Conservation (phyloP, 2,888 invertebrate genomes). For the Bembecia ichneumoniformis region DNA sequence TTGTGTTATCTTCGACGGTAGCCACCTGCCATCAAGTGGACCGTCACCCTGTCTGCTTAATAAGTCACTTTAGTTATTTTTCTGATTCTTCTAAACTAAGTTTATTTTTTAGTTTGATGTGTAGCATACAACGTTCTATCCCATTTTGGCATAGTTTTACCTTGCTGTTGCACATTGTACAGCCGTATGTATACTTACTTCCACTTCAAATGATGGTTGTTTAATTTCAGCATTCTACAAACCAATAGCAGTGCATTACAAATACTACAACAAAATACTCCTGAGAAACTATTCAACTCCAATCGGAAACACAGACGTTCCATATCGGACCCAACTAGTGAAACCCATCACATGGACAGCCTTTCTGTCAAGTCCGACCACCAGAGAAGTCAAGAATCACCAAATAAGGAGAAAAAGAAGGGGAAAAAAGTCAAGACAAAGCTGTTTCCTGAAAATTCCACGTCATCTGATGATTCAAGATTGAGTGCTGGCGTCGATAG, state of each 20-base stretch:
- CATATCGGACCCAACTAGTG: constrained; percentile 52
- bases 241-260: constrained; percentile 48
- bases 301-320: constrained; percentile 47
- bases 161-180: too few relatives aligned
- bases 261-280: constrained; percentile 46
- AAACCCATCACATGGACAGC: constrained; percentile 40
- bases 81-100: too few relatives aligned
- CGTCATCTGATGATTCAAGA: constrained; percentile 51
- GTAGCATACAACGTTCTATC: too few relatives aligned
- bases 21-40: too few relatives aligned
- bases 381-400: constrained; percentile 43
- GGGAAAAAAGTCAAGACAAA: constrained; percentile 56
- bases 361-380: constrained; percentile 34
- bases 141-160: too few relatives aligned
- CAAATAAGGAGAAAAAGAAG: constrained; percentile 42
- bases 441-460: constrained; percentile 47
- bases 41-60: too few relatives aligned
- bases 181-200: too few relatives aligned
- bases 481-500: constrained; percentile 38
- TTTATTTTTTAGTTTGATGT: too few relatives aligned
- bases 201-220: background rate
- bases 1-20: too few relatives aligned
- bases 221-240: constrained; percentile 47
- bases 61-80: too few relatives aligned
- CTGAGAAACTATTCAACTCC: constrained; percentile 42